Evolutionary conservation across 2,113 vertebrate genomes (phyloP).

Genomic region (Hippopotamus amphibius): DNA sequence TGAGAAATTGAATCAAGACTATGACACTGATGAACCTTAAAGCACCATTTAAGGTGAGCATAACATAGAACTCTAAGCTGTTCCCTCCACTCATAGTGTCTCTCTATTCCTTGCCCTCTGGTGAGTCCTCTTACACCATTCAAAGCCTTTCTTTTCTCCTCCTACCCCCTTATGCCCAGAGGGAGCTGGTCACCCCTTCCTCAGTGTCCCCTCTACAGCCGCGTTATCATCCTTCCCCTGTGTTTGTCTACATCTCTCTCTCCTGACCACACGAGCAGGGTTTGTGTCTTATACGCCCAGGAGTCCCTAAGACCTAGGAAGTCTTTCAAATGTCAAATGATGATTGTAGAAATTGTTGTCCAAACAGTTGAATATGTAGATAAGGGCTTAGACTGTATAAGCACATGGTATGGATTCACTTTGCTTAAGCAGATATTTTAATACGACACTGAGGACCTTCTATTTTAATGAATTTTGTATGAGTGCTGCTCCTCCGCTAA

Average conservation of each 20-base stretch:
- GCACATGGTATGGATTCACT: not conserved
- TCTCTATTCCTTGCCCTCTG: not conserved
- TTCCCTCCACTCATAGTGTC: not conserved
- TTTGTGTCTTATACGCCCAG: not conserved
- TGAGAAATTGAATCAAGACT: not conserved
- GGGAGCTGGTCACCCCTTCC: not conserved
- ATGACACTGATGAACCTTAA: not conserved
- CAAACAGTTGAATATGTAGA: not conserved
- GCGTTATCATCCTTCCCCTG: not conserved
- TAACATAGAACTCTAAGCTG: not conserved
- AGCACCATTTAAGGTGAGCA: not conserved
- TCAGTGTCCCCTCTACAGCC: not conserved
- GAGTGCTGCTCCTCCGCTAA: not conserved
- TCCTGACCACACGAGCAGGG: not conserved
- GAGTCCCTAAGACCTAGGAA: not conserved
- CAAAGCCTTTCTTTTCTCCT: not conserved
- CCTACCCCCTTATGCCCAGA: not conserved
- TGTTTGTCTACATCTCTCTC: not conserved
- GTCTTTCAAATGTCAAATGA: not conserved
- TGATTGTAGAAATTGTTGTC: not conserved
- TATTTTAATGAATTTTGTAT: not conserved
- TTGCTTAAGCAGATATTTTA: not conserved
- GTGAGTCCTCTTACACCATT: not conserved
- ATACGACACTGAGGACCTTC: not conserved
- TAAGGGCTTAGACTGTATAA: not conserved